Percentiles rank a stretch among this genome's conserved stretches.
These are phyloP conservation scores for Acanthopleura granulata DNA, from an alignment of 2,888 invertebrate species.

Conservation along the genomic window DNA sequence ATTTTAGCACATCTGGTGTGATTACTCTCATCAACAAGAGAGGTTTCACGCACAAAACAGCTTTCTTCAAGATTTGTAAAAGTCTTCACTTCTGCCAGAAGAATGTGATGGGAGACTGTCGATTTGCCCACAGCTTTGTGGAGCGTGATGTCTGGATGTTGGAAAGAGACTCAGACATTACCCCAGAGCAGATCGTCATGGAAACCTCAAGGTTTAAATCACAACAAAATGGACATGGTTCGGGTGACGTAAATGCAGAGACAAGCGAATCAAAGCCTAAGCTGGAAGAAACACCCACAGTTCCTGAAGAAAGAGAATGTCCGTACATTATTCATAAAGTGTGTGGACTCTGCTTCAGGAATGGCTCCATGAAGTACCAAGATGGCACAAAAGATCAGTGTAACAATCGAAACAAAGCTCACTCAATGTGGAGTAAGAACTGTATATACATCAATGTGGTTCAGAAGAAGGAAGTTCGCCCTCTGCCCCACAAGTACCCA, in stretches of 20 bases:
- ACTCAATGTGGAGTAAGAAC: conserved; percentile 49
- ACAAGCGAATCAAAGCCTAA: conserved; percentile 12
- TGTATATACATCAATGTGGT: conserved; percentile 48
- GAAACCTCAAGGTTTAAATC: conserved; percentile 6
- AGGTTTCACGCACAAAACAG: conserved; percentile 54
- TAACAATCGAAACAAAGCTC: conserved; percentile 44
- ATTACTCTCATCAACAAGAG: conserved; percentile 48
- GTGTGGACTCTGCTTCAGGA: conserved; percentile 59
- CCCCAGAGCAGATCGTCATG: conserved; percentile 48
- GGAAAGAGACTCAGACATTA: conserved; percentile 54
- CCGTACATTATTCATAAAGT: conserved; percentile 49
- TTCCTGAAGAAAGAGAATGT: conserved; percentile 33
- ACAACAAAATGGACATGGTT: too few species aligned
- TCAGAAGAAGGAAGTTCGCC: conserved; percentile 51
- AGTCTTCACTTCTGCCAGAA: conserved; percentile 51
- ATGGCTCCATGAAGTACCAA: conserved; percentile 48
- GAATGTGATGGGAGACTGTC: conserved; percentile 43
- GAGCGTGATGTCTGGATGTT: conserved; percentile 65
- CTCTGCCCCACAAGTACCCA: conserved; percentile 52
- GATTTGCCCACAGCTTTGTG: conserved; percentile 59
- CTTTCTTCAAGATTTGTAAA: conserved; percentile 62
- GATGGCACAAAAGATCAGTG: conserved; percentile 51
- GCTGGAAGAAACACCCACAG: not conserved
- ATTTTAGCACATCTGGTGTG: conserved; percentile 39
- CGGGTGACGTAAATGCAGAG: not conserved